Conservation (phyloP, 2,797 vertebrate species). For the Pipistrellus pygmaeus region DNA sequence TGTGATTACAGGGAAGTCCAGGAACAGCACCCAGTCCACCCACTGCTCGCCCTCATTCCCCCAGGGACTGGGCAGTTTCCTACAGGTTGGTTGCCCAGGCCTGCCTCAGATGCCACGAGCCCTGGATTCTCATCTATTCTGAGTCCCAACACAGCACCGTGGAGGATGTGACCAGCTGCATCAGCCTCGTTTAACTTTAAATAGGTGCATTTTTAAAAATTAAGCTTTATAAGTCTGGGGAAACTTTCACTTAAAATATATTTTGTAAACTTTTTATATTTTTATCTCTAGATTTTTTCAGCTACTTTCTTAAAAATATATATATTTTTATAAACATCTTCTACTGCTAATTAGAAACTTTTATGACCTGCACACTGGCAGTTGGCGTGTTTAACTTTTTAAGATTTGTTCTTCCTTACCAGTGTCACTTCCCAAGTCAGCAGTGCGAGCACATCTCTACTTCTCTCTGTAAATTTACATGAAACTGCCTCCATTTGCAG, state of each 20-base stretch:
- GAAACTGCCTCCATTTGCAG: not conserved
- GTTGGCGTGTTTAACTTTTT: conserved; percentile 84
- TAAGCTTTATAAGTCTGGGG: conserved; percentile 77
- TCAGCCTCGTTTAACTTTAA: too few species aligned
- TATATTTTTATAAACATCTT: conserved; percentile 86
- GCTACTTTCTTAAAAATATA: conserved; percentile 88
- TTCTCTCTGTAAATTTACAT: not conserved
- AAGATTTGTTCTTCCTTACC: conserved; percentile 76
- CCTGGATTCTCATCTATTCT: too few species aligned
- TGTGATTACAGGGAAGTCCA: too few species aligned
- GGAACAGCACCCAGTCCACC: too few species aligned
- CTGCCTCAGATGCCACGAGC: too few species aligned
- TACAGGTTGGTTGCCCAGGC: too few species aligned
- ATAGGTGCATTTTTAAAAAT: conserved; percentile 55
- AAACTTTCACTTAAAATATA: conserved; percentile 86
- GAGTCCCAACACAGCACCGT: too few species aligned
- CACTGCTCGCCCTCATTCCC: too few species aligned
- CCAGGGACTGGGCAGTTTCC: too few species aligned
- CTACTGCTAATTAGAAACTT: conserved; percentile 87
- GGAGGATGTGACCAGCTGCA: too few species aligned
- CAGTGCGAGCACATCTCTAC: not conserved
- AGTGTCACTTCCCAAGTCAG: conserved; percentile 63
- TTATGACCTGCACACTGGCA: conserved; percentile 76
- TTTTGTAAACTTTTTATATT: conserved; percentile 84
- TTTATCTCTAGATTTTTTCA: conserved; percentile 84